Base-by-base conservation (phyloP, 2,113 vertebrate genomes). In the Phalacrocorax carbo region DNA sequence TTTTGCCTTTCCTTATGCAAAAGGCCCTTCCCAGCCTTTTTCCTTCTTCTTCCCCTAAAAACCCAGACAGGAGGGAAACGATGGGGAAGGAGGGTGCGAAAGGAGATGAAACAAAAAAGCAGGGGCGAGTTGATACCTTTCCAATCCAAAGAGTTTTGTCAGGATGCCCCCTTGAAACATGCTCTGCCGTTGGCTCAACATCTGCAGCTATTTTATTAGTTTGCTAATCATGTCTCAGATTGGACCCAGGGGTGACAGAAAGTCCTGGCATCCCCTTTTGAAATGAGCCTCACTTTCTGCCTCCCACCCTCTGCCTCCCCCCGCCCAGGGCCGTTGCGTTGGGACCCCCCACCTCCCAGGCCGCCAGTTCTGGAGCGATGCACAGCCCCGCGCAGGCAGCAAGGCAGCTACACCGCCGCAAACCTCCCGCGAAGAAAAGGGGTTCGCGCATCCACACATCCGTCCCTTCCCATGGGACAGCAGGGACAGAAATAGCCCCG, bases 191-290 rank as follows among this genome's bases (percentile, higher is more conserved):
- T 0, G 0, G 20, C 86, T 86, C 4, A 51, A 75, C 93, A 95
- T 89, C 94, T 96, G 94, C 94, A 76, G 73, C 38, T 32, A 9
- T 81, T 96, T 96, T 91, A 93, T 94, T 48, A 62, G 77, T 79
- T 79, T 82, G 83, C 77, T 82, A 91, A 87, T 7, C 57, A 87
- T 9, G 44, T 12, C 46, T 78, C 32, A 0, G 3, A 94, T 94
- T 6, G 2, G 64, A 66, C 81, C 83, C 94, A 38, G 57, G 86
- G 60, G 77, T 42, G 23, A 23, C 51, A 82, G 69, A 81, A 88
- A 81, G 55, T 87, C 73, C 76, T 95, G 93, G 77, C 88, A 84
- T 16, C 42, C 46, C 44, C 66, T 90, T 65, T 48, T 10, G 71
- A 88, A 69, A 34, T 1, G 5, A 88, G 42, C 88, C 16, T 80